Evolutionary conservation across 2,797 vertebrate species (phyloP).

Genomic region (Scyliorhinus canicula): DNA sequence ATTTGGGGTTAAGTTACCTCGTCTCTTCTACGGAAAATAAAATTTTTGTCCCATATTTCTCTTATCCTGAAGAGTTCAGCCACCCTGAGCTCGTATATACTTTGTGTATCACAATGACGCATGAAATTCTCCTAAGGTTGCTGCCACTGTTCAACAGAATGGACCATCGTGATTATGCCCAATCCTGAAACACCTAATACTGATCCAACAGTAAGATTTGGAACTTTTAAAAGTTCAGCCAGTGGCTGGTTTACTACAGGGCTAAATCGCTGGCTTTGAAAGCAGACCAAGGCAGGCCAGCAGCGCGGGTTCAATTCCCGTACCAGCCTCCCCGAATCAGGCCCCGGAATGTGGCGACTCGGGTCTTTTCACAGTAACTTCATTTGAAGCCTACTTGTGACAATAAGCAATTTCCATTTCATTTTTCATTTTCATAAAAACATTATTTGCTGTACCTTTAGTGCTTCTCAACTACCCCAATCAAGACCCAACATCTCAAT

Average conservation of each 20-base stretch:
- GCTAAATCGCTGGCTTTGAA: too few relatives aligned
- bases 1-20: background rate
- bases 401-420: too few relatives aligned
- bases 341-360: too few relatives aligned
- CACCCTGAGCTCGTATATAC: too few relatives aligned
- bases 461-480: background rate
- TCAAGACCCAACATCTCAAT: background rate
- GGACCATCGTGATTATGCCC: background rate
- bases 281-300: too few relatives aligned
- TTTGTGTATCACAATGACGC: background rate
- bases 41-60: background rate
- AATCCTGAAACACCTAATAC: background rate
- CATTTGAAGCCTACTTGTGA: too few relatives aligned
- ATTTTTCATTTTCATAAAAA: too few relatives aligned
- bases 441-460: too few relatives aligned
- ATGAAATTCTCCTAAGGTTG: background rate
- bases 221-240: background rate
- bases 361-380: too few relatives aligned
- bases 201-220: background rate
- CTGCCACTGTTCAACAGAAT: background rate
- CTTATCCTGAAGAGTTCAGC: background rate
- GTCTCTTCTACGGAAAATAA: background rate
- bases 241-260: too few relatives aligned
- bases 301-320: too few relatives aligned
- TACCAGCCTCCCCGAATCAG: too few relatives aligned